Evolutionary conservation across 92 coral and sea anemone species (phyloP), one percentile per base, ranked within the genome.

Genomic region (Siderastrea radians): DNA sequence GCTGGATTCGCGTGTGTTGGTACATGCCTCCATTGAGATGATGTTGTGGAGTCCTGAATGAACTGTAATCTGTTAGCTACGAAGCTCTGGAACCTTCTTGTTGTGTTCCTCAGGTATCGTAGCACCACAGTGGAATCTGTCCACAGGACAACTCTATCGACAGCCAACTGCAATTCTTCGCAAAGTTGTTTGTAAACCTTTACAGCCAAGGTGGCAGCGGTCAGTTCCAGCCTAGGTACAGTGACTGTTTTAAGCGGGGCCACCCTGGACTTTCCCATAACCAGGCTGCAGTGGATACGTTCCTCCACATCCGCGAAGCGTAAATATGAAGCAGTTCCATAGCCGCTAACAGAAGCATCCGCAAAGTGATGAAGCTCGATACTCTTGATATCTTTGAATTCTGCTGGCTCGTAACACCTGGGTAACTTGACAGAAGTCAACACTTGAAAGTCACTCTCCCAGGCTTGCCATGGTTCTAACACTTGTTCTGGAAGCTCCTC

Each of bases 301-400:
- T 78, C 74, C 58, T 64, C 69, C 4, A 52, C 77, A 52, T 84
- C 68, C 1, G 9, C 7, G 8, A 72, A 63, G 55, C 92, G 89
- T 73, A 74, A 73, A 74, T 88, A 88, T 19, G 87, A 88, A 16
- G 53, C 92, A 13, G 92, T 81, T 17, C 92, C 89, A 55, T 88
- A 70, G 6, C 87, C 91, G 0, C 55, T 70, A 13, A 26, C 74
- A 16, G 87, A 80, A 16, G 91, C 87, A 74, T 82, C 91, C 10
- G 80, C 82, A 62, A 79, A 87, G 70, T 61, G 66, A 52, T 87
- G 91, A 45, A 87, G 58, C 74, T 88, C 75, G n/a, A 64, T 17
- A 44, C 69, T 64, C 69, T 64, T 64, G 45, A 64, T 64, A 64
- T 64, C 69, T 64, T 64, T 59, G 55, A 64, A 73, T 7, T 6